Evolutionary conservation across 30 jellyfish, hydroid and myxozoan species (phyloP), one percentile per base, ranked within the genome.

Genomic region (Mastigias papua): DNA sequence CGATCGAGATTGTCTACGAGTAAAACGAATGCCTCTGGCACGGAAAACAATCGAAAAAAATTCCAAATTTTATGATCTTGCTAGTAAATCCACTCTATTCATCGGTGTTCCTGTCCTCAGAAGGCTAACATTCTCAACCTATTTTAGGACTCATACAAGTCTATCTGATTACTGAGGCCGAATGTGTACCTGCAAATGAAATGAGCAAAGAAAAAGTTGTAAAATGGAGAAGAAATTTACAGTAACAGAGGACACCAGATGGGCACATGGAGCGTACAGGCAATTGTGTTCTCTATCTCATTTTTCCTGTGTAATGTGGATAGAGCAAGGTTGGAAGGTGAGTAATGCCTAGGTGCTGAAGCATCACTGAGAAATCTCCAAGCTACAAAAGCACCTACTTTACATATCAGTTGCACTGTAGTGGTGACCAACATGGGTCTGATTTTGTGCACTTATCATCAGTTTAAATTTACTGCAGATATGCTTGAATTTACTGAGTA

Each of bases 1-100:
- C 74, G 74, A 83, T 72, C 66, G 86, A 70, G 54, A 77, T 77
- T 77, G 51, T 48, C 48, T 72, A 23, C 34, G 79, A 80, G 34
- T 66, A 58, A 71, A 83, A 77, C 71, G 88, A 77, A 57, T 51
- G 88, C 76, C 88, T 51, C 48, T 2, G 50, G 74, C 74, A 63
- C 42, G 22, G 48, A 69, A 69, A 29, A 6, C 61, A 22, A 69
- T 32, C 9, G 2, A 63, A 69, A 29, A 29, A 6, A 16, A 69
- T 29, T 32, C 1, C 0, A 69, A 48, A 23, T 30, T 19, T 21
- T 15, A 69, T 69, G 30, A 33, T 11, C 17, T 30, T 72, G 8
- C 35, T 33, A 3, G 66, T 35, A 42, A 46, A 33, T 35, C 69
- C 37, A 37, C 6, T n/a, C n/a, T 51, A 51, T 51, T 51, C 27